A percentile compares a stretch with the other conserved stretches of the same genome.
These are phyloP conservation scores for Pygmarrhopalites habei DNA, from an alignment of 1,140 invertebrate species.

Conservation along the genomic window DNA sequence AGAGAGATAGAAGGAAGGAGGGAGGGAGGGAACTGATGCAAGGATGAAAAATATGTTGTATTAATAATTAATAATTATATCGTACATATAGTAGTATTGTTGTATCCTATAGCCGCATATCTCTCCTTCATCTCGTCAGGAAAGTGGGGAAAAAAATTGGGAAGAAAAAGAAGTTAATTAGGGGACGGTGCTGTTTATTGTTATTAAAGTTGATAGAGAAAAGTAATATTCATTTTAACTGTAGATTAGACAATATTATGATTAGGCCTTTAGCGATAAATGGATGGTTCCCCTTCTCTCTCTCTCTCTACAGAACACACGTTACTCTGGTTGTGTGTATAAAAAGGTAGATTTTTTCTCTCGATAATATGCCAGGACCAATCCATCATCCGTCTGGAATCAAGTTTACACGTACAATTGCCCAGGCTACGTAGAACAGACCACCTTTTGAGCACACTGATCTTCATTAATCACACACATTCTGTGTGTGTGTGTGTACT, in stretches of 20 bases:
- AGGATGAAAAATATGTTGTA: no score
- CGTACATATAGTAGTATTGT: no score
- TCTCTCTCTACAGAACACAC: no score
- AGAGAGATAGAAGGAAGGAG: no score
- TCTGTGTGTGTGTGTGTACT: no score
- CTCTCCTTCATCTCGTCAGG: no score
- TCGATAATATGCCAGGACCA: slow-evolving; percentile 19
- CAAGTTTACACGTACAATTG: slow-evolving; percentile 27
- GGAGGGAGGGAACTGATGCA: no score
- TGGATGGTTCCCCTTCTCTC: no score
- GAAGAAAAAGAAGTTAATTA: slow-evolving; percentile 11
- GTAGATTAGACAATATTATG: slow-evolving; percentile 6
- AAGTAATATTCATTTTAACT: background rate
- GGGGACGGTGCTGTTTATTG: slow-evolving; percentile 13
- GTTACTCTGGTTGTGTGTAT: no score
- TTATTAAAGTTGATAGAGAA: slow-evolving; percentile 13
- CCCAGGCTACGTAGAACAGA: slow-evolving; percentile 24
- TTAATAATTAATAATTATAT: no score
- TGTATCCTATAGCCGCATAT: no score
- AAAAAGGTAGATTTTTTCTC: slow-evolving; percentile 10
- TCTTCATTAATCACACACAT: slow-evolving; percentile 32
- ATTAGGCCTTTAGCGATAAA: background rate
- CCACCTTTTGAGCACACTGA: slow-evolving; percentile 25
- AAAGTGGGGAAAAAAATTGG: background rate
- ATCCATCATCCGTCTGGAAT: slow-evolving; percentile 38